These are phyloP conservation scores for Xestia ashworthii DNA, from an alignment of 2,888 invertebrate genomes.

Conservation along the genomic window DNA sequence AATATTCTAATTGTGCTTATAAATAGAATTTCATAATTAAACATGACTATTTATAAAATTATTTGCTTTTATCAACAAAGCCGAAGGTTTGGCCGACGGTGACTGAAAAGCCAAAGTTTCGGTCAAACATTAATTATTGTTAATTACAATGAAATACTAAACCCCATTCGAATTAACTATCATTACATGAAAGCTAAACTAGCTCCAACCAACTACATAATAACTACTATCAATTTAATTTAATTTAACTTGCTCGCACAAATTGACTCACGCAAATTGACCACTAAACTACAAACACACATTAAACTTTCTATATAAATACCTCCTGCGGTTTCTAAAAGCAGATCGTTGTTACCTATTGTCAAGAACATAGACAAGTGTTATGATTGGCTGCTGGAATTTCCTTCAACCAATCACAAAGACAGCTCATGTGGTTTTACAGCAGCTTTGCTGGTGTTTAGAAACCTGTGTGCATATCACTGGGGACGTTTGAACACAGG, in stretches of 20 bases:
- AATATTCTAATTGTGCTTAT: neutral
- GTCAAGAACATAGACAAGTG: neutral
- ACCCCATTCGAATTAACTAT: neutral
- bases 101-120: neutral
- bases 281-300: slow-evolving; percentile 1
- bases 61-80: neutral
- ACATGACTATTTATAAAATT: too few relatives aligned
- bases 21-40: neutral
- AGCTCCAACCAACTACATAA: slow-evolving; percentile 5
- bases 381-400: neutral
- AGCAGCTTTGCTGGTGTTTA: neutral
- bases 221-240: slow-evolving; percentile 7
- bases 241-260: slow-evolving; percentile 14
- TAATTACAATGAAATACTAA: slow-evolving; percentile 10
- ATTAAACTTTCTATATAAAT: slow-evolving; percentile 12
- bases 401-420: neutral
- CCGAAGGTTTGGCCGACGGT: neutral
- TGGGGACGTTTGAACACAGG: neutral
- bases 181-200: slow-evolving; percentile 14
- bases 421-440: neutral
- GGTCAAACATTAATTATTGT: neutral
- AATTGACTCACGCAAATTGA: slow-evolving; percentile 1
- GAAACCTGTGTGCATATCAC: neutral
- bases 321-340: neutral
- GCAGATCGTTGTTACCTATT: neutral